A percentile compares a stretch with the other conserved stretches of the same genome.
These are phyloP conservation scores for Calosoma granatense DNA, from an alignment of 1,140 invertebrate species.

Conservation along the genomic window DNA sequence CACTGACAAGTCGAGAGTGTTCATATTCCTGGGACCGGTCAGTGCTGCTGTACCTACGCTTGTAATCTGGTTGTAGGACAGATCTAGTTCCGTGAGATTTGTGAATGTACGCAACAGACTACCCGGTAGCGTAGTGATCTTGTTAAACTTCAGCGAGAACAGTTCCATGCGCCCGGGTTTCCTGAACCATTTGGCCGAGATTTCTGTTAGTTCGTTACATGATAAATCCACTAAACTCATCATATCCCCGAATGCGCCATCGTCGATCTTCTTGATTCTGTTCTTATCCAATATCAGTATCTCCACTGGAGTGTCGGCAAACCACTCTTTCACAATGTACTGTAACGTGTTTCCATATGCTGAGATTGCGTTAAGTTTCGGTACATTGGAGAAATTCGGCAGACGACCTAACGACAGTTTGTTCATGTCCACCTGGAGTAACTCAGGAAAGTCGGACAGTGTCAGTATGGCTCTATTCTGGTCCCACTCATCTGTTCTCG, in stretches of 20 bases:
- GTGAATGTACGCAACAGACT: not conserved
- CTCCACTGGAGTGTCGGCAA: not conserved
- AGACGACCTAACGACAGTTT: not conserved
- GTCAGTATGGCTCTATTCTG: not conserved
- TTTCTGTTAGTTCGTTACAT: not conserved
- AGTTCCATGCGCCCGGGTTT: not conserved
- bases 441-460: not conserved
- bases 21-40: not conserved
- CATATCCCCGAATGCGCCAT: not conserved
- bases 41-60: not conserved
- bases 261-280: not conserved
- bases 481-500: too few species aligned
- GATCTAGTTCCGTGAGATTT: not conserved
- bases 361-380: not conserved
- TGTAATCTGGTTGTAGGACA: not conserved
- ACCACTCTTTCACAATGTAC: not conserved
- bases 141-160: not conserved
- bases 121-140: not conserved
- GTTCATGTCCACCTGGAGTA: not conserved
- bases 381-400: not conserved
- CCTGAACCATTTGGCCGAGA: not conserved
- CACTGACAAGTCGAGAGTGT: not conserved
- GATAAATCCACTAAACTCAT: not conserved
- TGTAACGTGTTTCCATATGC: not conserved
- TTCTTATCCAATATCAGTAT: not conserved